Conservation (phyloP, 1,140 invertebrate species). For the Caenorhabditis remanei region DNA sequence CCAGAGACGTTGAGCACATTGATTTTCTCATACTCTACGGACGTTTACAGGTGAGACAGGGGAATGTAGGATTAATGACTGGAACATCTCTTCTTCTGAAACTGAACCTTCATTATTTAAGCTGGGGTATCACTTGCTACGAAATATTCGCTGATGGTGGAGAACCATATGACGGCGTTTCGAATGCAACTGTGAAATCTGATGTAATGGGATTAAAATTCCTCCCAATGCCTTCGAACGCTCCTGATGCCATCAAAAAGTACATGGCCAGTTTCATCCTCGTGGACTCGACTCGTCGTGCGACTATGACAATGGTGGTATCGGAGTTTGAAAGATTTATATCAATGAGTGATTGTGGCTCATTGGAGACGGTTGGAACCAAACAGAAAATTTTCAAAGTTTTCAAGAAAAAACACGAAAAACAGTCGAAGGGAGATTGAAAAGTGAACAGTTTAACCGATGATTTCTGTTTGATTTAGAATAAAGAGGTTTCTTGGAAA, state of each 20-base stretch:
- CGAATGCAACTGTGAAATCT: constrained; percentile 40
- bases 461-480: too few relatives aligned
- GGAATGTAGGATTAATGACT: too few relatives aligned
- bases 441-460: background rate
- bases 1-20: constrained; percentile 57
- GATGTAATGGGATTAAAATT: background rate
- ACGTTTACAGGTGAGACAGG: constrained; percentile 57
- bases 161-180: constrained; percentile 46
- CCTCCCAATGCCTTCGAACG: background rate
- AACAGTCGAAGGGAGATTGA: background rate
- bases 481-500: too few relatives aligned
- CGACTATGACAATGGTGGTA: background rate
- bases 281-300: background rate
- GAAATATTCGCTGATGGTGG: constrained; percentile 60
- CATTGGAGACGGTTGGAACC: background rate
- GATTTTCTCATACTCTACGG: constrained; percentile 29
- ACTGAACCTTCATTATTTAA: background rate
- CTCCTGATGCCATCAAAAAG: background rate
- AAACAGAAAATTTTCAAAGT: constrained; percentile 17
- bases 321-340: background rate
- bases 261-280: background rate
- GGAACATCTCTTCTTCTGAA: too few relatives aligned
- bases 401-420: constrained; percentile 4
- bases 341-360: constrained; percentile 16
- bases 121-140: constrained; percentile 46